Evolutionary conservation across 2,113 vertebrate species (phyloP).

Genomic region (Butorides virescens): DNA sequence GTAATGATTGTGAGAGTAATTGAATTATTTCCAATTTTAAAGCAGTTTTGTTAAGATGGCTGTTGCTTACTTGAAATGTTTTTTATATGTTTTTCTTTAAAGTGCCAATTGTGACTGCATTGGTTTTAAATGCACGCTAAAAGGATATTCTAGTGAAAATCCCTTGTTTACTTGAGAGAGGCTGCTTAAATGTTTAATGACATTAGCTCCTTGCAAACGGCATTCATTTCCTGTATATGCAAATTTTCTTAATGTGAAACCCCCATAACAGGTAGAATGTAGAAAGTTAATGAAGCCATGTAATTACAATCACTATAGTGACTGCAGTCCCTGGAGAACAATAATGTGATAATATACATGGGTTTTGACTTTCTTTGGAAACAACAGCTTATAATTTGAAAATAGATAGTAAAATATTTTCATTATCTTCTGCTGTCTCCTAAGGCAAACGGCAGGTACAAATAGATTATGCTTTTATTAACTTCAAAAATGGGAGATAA

Average conservation of each 20-base stretch:
- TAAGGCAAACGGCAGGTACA: constrained; percentile 82
- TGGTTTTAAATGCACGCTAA: constrained; percentile 40
- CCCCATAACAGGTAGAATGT: constrained; percentile 84
- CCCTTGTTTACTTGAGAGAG: constrained; percentile 69
- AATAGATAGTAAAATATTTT: constrained; percentile 87
- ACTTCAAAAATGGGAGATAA: constrained; percentile 75
- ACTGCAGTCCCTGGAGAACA: constrained; percentile 79
- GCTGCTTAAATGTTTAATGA: constrained; percentile 83
- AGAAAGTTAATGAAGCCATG: constrained; percentile 92
- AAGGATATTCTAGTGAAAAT: constrained; percentile 45
- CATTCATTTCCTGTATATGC: constrained; percentile 90
- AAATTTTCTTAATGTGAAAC: constrained; percentile 87
- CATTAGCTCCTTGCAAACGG: constrained; percentile 79
- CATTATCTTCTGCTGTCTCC: constrained; percentile 79
- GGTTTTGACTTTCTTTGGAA: constrained; percentile 77
- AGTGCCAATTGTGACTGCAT: not conserved
- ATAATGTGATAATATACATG: constrained; percentile 81
- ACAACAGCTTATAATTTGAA: constrained; percentile 81
- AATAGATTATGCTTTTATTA: constrained; percentile 82
- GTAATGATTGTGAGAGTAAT: not conserved
- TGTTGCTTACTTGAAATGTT: constrained; percentile 33
- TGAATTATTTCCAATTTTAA: constrained; percentile 37
- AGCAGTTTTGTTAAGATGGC: constrained; percentile 24
- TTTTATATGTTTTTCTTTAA: constrained; percentile 40
- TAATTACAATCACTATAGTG: constrained; percentile 91